phyloP scores from a whole-genome alignment of 2,888 invertebrate genomes.

The Tinea pellionella region DNA sequence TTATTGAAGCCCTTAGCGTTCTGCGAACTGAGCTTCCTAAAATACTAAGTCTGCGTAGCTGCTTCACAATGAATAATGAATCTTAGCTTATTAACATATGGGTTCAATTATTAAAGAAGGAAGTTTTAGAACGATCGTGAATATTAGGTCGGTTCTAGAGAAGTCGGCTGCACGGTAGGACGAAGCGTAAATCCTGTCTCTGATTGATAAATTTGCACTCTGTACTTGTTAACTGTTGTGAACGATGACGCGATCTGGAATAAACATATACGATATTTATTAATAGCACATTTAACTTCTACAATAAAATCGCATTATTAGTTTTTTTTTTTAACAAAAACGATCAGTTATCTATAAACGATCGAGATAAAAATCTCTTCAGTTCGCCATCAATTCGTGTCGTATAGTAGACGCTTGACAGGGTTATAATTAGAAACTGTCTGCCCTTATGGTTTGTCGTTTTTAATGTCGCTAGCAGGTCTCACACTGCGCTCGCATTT shows the following conservation, averaged over 20 bases:
- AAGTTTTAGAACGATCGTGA: not conserved
- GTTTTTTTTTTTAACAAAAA: not conserved
- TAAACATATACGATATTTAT: constrained; percentile 11
- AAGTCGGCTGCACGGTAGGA: constrained; percentile 54
- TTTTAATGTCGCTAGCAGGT: constrained; percentile 66
- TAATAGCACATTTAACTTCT: not conserved
- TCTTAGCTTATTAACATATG: constrained; percentile 31
- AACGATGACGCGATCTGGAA: not conserved
- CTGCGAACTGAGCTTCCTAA: constrained; percentile 43
- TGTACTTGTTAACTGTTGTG: constrained; percentile 17
- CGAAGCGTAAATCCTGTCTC: constrained; percentile 58
- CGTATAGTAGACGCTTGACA: constrained; percentile 63
- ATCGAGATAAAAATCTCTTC: constrained; percentile 56
- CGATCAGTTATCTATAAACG: constrained; percentile 15
- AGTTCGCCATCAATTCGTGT: constrained; percentile 62
- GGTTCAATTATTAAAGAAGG: constrained; percentile 25
- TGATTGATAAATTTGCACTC: constrained; percentile 18
- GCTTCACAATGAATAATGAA: constrained; percentile 27
- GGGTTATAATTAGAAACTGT: constrained; percentile 69
- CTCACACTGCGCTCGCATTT: constrained; percentile 68
- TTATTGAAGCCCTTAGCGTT: constrained; percentile 3
- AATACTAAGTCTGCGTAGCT: constrained; percentile 31
- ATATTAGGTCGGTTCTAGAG: constrained; percentile 35
- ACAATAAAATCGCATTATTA: not conserved
- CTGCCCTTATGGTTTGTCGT: constrained; percentile 61